These are phyloP conservation scores for Nestor notabilis DNA, from an alignment of 2,113 vertebrate genomes.

Conservation along the genomic window DNA sequence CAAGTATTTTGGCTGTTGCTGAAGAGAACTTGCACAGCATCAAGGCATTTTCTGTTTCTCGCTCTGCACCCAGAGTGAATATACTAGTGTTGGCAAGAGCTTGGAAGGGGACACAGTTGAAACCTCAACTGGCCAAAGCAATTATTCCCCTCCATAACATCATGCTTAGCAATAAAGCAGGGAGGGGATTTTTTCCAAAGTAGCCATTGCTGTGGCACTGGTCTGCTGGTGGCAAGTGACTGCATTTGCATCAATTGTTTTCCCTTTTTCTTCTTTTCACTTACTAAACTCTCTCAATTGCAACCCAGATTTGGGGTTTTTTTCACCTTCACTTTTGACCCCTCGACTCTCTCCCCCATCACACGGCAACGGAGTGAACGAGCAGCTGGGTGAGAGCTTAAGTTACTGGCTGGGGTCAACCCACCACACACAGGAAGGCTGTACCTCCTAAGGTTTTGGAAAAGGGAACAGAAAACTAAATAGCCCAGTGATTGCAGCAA, in stretches of 20 bases:
- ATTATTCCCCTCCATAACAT: not conserved
- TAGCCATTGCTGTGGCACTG: not conserved
- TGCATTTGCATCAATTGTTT: not conserved
- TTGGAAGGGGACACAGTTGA: not conserved
- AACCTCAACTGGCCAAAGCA: not conserved
- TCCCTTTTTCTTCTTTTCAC: not conserved
- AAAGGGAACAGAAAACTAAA: not conserved
- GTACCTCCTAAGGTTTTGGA: not conserved
- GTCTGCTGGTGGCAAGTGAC: not conserved
- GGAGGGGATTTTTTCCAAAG: not conserved
- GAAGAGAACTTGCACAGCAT: not conserved
- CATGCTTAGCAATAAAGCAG: not conserved
- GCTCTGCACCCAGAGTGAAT: not conserved
- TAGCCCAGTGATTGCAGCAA: not conserved
- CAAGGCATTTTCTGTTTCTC: not conserved
- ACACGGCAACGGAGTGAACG: rapidly evolving
- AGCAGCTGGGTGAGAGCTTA: not conserved
- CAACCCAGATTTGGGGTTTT: not conserved
- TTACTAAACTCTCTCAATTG: not conserved
- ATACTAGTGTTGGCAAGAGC: not conserved
- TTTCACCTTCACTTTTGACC: not conserved
- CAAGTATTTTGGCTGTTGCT: not conserved
- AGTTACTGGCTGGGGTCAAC: not conserved
- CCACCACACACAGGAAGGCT: not conserved
- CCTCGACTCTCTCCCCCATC: not conserved